Conservation (phyloP, 2,888 invertebrate species). For the Lycophotia porphyrea region DNA sequence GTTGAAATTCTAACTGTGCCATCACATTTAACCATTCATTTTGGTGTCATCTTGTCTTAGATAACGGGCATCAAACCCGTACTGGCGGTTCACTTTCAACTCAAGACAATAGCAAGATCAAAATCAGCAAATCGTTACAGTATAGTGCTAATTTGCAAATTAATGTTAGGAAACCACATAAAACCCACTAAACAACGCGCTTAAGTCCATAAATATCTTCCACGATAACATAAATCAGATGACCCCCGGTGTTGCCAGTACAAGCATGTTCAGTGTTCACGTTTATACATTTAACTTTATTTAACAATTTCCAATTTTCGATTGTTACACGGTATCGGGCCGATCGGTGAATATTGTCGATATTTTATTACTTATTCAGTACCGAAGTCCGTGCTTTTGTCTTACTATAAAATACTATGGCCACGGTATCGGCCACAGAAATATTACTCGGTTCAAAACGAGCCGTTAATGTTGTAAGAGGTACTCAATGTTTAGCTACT, state of each 20-base stretch:
- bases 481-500: constrained; percentile 64
- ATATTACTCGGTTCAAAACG: constrained; percentile 71
- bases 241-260: constrained; percentile 22
- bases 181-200: constrained; percentile 3
- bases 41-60: background rate
- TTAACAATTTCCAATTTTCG: constrained; percentile 58
- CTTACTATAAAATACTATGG: constrained; percentile 70
- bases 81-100: background rate
- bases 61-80: background rate
- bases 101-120: background rate
- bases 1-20: background rate
- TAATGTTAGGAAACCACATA: background rate
- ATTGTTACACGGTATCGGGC: constrained; percentile 53
- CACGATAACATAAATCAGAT: constrained; percentile 47
- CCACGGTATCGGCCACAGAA: constrained; percentile 43
- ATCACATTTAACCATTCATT: background rate
- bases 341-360: constrained; percentile 53
- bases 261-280: constrained; percentile 47
- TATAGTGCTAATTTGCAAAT: constrained; percentile 9
- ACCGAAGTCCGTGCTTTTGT: constrained; percentile 67
- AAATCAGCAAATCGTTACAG: background rate
- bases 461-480: constrained; percentile 75
- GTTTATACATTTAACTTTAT: constrained; percentile 54
- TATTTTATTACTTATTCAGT: constrained; percentile 69
- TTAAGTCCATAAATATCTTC: constrained; percentile 28